Base-by-base conservation (phyloP, 2,113 vertebrate species). In the Gallinago media region DNA sequence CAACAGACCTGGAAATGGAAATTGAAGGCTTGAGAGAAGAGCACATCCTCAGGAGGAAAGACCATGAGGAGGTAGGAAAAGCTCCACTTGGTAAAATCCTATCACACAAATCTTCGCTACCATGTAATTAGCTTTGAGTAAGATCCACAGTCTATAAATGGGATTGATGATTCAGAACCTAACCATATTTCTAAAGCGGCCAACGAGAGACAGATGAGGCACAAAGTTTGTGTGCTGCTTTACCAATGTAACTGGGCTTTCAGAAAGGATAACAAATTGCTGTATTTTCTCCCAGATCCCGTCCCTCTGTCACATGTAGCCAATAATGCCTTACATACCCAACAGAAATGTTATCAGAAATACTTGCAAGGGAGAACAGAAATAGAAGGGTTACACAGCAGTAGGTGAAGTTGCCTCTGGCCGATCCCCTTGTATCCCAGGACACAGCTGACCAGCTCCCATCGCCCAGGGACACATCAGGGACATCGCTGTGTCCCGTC, bases 1-100 rank as follows among this genome's bases (percentile, higher is more conserved):
- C 97, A 16, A 98, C 98, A 47, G 98, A 98, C 15, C 96, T 98
- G 92, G 98, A 99, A 91, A 98, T 98, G 96, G 98, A 99, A 68
- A 97, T 98, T 4, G 98, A 98, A 73, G 98, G 97, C 38, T 88
- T 98, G 95, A 97, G 98, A 59, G 98, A 98, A 92, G 97, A 98
- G 85, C 97, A 98, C 59, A 98, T 98, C 87, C 98, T 98, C 85
- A 97, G 98, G 97, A 98, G 98, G 94, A 98, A 98, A 58, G 96
- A 67, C 55, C 98, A 99, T 4, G 98, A 98, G 56, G 96, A 98
- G 98, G 98, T 99, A 96, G 47, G 72, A 71, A 56, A 80, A 58
- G 85, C 66, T 85, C 63, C 88, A 54, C 72, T 89, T 56, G 66
- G 72, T 96, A 88, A 92, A 93, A 95, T 68, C 72, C 70, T 91